Evolutionary conservation across 2,113 vertebrate genomes (phyloP).

Genomic region (Sterrhoptilus dennistouni): DNA sequence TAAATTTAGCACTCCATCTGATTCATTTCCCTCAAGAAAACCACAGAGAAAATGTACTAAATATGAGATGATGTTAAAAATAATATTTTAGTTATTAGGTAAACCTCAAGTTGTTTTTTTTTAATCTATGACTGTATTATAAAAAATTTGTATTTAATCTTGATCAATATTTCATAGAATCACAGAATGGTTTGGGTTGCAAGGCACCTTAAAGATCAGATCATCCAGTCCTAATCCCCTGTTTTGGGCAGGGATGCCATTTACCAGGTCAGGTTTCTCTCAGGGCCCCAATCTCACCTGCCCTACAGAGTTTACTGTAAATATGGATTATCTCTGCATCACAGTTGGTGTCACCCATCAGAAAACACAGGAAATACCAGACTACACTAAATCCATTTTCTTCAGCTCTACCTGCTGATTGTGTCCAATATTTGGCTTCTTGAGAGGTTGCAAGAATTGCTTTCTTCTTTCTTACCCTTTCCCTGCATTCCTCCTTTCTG

Average conservation of each 20-base stretch:
- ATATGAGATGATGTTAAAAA: neutral
- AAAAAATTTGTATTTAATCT: neutral
- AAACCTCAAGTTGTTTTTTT: neutral
- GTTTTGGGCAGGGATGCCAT: neutral
- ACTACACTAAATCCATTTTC: neutral
- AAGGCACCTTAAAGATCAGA: too few species aligned
- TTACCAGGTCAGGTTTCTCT: neutral
- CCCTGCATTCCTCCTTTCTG: neutral
- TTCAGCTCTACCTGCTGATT: neutral
- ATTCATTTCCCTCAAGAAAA: neutral
- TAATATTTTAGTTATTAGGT: neutral
- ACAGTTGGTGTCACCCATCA: neutral
- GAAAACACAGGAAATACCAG: neutral
- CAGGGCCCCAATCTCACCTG: neutral
- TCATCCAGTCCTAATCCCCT: neutral
- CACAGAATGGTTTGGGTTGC: neutral
- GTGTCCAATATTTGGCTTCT: neutral
- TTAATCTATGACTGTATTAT: rapidly evolving
- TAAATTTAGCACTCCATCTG: neutral
- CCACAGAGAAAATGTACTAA: neutral
- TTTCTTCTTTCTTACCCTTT: neutral
- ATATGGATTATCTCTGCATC: neutral
- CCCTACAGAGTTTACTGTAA: neutral
- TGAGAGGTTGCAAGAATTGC: neutral
- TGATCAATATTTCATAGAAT: neutral